Evolutionary conservation across 2,113 vertebrate genomes (phyloP), one percentile per base, ranked within the genome.

Genomic region (Baryphthengus martii): DNA sequence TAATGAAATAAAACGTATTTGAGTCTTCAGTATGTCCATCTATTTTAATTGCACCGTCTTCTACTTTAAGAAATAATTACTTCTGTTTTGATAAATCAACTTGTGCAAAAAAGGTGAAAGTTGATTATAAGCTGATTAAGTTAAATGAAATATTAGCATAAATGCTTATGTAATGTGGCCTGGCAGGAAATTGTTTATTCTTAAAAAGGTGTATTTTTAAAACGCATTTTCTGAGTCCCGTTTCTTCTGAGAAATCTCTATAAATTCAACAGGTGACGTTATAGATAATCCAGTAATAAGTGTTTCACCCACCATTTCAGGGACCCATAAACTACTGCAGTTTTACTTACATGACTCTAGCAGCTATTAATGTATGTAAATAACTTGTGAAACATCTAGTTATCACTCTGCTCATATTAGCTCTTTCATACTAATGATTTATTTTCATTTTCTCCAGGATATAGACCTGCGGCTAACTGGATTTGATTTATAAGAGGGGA

Each of bases 391-490:
- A 97, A 95, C 81, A 96, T 93, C 92, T 97, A 95, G 96, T 97
- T 97, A 97, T 96, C 93, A 85, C 94, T 98, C 76, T 97, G 89
- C 88, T 97, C 97, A 96, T 97, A 96, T 97, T 95, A 95, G 92
- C 80, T 97, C 91, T 90, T 97, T 97, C 92, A 75, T 95, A 95
- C 96, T 99, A 98, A 99, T 98, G 97, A 98, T 98, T 98, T 98
- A 96, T 98, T 98, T 98, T 98, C 96, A 96, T 98, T 98, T 98
- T 98, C 97, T 98, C 96, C 98, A 99, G 98, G 98, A 97, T 97
- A 98, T 98, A 98, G 98, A 98, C 97, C 97, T 91, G 84, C 97
- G 85, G 96, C 97, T 98, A 98, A 98, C 97, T 97, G 97, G 98
- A 97, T 97, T 97, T 98, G 98, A 99, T 98, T 98, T 98, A 97